Base-by-base conservation (phyloP, 2,797 vertebrate genomes). In the Oryzias dopingdopingensis region DNA sequence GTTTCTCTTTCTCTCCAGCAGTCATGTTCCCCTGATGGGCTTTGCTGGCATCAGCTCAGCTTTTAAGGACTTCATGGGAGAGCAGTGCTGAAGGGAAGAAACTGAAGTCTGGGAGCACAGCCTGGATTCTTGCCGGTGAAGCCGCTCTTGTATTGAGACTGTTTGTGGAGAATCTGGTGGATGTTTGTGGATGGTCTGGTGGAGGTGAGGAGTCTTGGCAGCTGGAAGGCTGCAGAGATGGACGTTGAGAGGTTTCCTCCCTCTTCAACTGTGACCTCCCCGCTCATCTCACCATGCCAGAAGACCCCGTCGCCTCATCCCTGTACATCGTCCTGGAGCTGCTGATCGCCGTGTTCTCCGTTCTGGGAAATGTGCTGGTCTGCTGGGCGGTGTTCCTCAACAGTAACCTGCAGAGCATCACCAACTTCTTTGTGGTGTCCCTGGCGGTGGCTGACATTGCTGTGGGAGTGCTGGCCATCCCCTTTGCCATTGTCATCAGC, bases 331-430 rank as follows among this genome's bases (percentile, higher is more conserved):
- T 87, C 42, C 88, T 98, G 90, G 96, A 98, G 78, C 88, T 98
- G 83, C 86, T 94, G 87, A 97, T 98, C 0, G 96, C 96, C 0
- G 77, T 91, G 55, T 85, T 98, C 88, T 95, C 96, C 3, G 87
- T 98, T 72, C 76, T 98, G 90, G 96, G 96, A 24, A 98, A 98
- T 32, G 90, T 97, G 74, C 86, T 98, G 70, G 96, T 98, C 72
- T 98, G 96, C 90, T 98, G 96, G 96, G 96, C 96, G 0, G 96
- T 98, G 65, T 91, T 89, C 67, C 78, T 96, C 69, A 98, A 98
- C 79, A 96, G 94, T 89, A 97, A 96, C 88, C 86, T 98, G 77
- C 96, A 96, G 90, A 98, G 89, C 76, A 95, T 96, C 91, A 98
- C 96, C 82, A 97, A 98, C 89, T 96, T 94, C 76, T 98, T 98